Evolutionary conservation across 1,140 invertebrate genomes (phyloP).

Genomic region (Listronotus bonariensis): DNA sequence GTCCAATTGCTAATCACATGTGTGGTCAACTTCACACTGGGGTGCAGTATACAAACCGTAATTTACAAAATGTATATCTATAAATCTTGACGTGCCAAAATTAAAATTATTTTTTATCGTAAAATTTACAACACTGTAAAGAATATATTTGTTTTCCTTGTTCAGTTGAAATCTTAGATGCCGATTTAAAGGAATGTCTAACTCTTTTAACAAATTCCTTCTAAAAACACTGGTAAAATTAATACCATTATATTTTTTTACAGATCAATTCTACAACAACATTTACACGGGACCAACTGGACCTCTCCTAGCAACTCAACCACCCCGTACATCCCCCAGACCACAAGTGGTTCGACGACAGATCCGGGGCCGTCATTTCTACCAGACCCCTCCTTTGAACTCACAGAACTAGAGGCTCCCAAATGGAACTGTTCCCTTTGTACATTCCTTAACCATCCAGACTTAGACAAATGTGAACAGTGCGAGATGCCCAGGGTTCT

Average conservation of each 20-base stretch:
- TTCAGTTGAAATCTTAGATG: too few relatives aligned
- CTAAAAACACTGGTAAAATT: too few relatives aligned
- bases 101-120: too few relatives aligned
- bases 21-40: too few relatives aligned
- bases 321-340: constrained; percentile 38
- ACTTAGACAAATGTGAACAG: constrained; percentile 85
- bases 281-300: constrained; percentile 70
- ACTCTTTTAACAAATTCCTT: too few relatives aligned
- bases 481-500: constrained; percentile 69
- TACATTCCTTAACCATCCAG: constrained; percentile 90
- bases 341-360: constrained; percentile 30
- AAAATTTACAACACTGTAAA: too few relatives aligned
- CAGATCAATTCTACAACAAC: constrained; percentile 67
- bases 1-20: too few relatives aligned
- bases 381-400: constrained; percentile 19
- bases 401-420: constrained; percentile 57
- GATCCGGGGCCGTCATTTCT: constrained; percentile 36
- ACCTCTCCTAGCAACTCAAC: constrained; percentile 43
- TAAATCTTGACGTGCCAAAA: too few relatives aligned
- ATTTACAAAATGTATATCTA: too few relatives aligned
- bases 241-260: constrained; percentile 11
- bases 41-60: too few relatives aligned
- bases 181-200: too few relatives aligned
- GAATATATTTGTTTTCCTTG: too few relatives aligned
- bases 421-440: constrained; percentile 87